Evolutionary conservation across 2,113 vertebrate species (phyloP).

Genomic region (Furnarius figulus): DNA sequence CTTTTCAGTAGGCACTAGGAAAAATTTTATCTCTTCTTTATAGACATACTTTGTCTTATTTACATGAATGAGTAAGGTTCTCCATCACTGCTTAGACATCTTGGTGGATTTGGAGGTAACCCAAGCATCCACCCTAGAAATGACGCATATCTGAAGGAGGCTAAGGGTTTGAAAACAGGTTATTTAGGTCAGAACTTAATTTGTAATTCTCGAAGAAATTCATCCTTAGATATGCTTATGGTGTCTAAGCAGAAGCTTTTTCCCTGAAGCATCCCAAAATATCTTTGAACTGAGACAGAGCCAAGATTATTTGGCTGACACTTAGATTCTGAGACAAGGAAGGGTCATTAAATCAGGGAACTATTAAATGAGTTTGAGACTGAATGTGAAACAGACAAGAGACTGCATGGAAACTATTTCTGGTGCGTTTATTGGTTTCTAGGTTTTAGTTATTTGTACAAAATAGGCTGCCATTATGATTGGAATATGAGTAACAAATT

Average conservation of each 20-base stretch:
- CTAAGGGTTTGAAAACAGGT: neutral
- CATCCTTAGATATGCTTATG: neutral
- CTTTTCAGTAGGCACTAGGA: constrained; percentile 11
- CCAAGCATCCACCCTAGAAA: neutral
- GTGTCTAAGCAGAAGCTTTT: neutral
- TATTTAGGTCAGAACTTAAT: neutral
- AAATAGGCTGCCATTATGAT: neutral
- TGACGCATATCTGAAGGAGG: neutral
- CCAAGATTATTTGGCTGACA: neutral
- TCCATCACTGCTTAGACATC: neutral
- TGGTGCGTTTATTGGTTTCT: neutral
- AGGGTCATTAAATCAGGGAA: neutral
- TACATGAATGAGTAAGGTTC: neutral
- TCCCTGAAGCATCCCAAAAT: neutral
- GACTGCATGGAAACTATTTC: neutral
- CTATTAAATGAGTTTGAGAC: neutral
- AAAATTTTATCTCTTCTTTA: neutral
- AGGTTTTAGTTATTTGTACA: neutral
- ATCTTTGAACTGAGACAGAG: neutral
- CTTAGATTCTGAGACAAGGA: neutral
- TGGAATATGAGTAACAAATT: neutral
- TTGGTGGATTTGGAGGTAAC: neutral
- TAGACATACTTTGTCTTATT: neutral
- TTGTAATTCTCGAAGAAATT: neutral
- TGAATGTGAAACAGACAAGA: neutral